These are phyloP conservation scores for Uloborus diversus DNA, from an alignment of 1,140 invertebrate species.

Conservation along the genomic window DNA sequence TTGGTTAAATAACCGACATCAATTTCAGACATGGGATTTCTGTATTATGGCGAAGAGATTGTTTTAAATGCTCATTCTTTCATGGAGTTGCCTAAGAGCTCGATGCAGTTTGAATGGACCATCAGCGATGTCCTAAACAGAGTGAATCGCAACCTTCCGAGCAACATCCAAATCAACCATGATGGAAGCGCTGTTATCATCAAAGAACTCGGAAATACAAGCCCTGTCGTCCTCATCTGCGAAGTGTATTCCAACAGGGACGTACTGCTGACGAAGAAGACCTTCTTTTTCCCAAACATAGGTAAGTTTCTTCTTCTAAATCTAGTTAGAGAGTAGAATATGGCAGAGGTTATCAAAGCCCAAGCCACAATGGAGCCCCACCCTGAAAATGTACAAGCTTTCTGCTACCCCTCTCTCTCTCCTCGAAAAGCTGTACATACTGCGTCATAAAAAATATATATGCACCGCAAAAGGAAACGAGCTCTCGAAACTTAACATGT, in stretches of 20 bases:
- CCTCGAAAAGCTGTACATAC: too few species aligned
- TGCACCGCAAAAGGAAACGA: too few species aligned
- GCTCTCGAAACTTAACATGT: too few species aligned
- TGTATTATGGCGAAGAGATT: constrained; percentile 24
- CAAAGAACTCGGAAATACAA: neutral
- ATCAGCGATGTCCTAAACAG: neutral
- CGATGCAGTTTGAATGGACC: neutral
- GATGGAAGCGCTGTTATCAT: constrained; percentile 17
- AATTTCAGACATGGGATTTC: constrained; percentile 19
- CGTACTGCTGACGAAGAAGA: constrained; percentile 12
- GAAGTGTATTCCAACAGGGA: constrained; percentile 4
- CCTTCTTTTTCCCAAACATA: constrained; percentile 23
- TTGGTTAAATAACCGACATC: too few species aligned
- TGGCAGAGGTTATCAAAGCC: too few species aligned
- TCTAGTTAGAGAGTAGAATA: too few species aligned
- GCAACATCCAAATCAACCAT: constrained; percentile 14
- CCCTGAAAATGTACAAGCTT: too few species aligned
- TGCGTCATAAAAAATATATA: too few species aligned
- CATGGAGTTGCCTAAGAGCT: constrained; percentile 6
- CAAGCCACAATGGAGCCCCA: too few species aligned
- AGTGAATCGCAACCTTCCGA: neutral
- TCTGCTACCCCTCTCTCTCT: too few species aligned
- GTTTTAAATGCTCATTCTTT: constrained; percentile 6
- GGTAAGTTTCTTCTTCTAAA: too few species aligned
- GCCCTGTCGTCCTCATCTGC: neutral